Conservation (phyloP, 2,888 invertebrate species). For the Tineola bisselliella region DNA sequence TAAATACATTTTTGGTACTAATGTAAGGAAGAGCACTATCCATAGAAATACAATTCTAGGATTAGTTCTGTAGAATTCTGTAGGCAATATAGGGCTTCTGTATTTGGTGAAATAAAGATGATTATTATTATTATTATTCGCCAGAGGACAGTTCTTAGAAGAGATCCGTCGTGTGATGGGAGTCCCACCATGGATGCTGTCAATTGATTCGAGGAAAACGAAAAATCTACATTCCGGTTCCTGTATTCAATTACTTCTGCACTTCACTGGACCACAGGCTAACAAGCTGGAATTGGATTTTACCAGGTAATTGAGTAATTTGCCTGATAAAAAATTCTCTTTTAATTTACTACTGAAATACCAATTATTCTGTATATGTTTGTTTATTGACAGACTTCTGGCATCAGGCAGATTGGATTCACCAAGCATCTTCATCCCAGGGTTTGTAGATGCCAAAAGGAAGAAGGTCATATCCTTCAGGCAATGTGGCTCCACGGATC, state of each 20-base stretch:
- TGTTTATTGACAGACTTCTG: constrained; percentile 57
- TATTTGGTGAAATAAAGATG: too few species aligned
- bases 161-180: constrained; percentile 85
- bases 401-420: constrained; percentile 77
- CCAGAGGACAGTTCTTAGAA: constrained; percentile 83
- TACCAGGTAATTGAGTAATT: constrained; percentile 61
- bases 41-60: too few species aligned
- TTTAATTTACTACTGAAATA: too few species aligned
- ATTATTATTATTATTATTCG: not conserved
- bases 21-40: too few species aligned
- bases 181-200: constrained; percentile 89
- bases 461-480: constrained; percentile 78
- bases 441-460: constrained; percentile 75
- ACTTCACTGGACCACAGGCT: constrained; percentile 86
- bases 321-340: too few species aligned
- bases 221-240: constrained; percentile 78
- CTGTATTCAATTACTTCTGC: constrained; percentile 80
- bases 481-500: constrained; percentile 80
- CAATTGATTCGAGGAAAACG: constrained; percentile 83
- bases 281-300: constrained; percentile 83
- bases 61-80: too few species aligned
- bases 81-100: too few species aligned
- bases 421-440: constrained; percentile 82
- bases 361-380: too few species aligned
- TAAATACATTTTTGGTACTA: too few species aligned